Conservation (phyloP, 1,140 invertebrate species). For the Penaeus indicus region DNA sequence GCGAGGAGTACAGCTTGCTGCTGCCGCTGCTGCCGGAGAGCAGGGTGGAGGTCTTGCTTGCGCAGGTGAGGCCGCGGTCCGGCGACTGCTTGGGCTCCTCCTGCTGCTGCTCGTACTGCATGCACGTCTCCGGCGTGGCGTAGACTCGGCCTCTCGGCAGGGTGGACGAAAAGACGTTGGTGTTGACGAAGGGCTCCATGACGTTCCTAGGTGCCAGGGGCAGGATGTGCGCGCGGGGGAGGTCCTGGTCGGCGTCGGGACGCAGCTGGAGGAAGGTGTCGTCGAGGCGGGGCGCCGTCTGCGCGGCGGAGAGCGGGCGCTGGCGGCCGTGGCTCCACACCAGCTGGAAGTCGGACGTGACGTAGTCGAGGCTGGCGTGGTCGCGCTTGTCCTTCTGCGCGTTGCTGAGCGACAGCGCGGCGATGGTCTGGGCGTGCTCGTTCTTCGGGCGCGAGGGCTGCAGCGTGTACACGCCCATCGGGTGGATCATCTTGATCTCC, state of each 20-base stretch:
- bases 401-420: conserved; percentile 21
- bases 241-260: conserved; percentile 24
- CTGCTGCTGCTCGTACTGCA: conserved; percentile 10
- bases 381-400: conserved; percentile 37
- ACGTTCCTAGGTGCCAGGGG: background rate
- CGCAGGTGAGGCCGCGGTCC: background rate
- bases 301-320: conserved; percentile 25
- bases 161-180: conserved; percentile 32
- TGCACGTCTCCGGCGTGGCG: background rate
- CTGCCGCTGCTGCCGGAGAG: conserved; percentile 26
- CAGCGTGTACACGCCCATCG: conserved; percentile 54
- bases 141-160: conserved; percentile 40
- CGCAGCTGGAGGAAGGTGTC: conserved; percentile 19
- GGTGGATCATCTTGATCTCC: conserved; percentile 51
- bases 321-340: conserved; percentile 50
- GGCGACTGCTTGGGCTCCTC: background rate
- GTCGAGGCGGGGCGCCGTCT: background rate
- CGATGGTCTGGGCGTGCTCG: conserved; percentile 45
- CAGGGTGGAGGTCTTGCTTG: background rate
- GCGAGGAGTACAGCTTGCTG: conserved; percentile 44
- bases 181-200: background rate
- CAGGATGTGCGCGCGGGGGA: conserved; percentile 33
- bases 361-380: conserved; percentile 52
- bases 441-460: conserved; percentile 39
- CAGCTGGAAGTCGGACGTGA: conserved; percentile 55